Conservation (phyloP, 2,113 vertebrate genomes). For the Procavia capensis region DNA sequence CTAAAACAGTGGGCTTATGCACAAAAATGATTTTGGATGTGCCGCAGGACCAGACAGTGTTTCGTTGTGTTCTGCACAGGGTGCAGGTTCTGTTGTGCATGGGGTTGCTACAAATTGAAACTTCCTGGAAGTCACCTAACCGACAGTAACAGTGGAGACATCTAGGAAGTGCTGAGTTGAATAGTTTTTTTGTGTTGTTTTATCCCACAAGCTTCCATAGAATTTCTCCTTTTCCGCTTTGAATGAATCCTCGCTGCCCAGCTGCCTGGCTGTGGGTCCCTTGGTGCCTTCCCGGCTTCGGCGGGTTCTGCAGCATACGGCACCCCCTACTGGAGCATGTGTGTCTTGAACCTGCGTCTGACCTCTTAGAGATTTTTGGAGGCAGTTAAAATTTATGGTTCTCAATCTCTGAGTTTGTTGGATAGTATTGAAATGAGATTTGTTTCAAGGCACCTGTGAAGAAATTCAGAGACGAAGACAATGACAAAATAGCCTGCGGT, state of each 20-base stretch:
- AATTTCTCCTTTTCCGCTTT: background rate
- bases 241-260: background rate
- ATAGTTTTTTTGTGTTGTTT: background rate
- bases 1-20: too few relatives aligned
- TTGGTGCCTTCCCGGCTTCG: background rate
- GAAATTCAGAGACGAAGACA: background rate
- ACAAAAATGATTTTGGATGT: too few relatives aligned
- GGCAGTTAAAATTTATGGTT: background rate
- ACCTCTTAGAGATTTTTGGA: background rate
- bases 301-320: background rate
- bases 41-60: too few relatives aligned
- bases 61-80: too few relatives aligned
- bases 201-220: background rate
- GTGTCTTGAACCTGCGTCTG: background rate
- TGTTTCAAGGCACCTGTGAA: background rate
- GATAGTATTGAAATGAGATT: background rate
- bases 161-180: background rate
- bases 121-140: too few relatives aligned
- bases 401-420: background rate
- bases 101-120: too few relatives aligned
- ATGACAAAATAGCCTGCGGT: too few relatives aligned
- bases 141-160: too few relatives aligned
- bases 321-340: conserved; percentile 35
- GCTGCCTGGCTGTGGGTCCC: background rate
- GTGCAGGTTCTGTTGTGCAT: too few relatives aligned